Evolutionary conservation across 2,888 invertebrate genomes (phyloP), one percentile per base, ranked within the genome.

Genomic region (Dryomyza anilis): DNA sequence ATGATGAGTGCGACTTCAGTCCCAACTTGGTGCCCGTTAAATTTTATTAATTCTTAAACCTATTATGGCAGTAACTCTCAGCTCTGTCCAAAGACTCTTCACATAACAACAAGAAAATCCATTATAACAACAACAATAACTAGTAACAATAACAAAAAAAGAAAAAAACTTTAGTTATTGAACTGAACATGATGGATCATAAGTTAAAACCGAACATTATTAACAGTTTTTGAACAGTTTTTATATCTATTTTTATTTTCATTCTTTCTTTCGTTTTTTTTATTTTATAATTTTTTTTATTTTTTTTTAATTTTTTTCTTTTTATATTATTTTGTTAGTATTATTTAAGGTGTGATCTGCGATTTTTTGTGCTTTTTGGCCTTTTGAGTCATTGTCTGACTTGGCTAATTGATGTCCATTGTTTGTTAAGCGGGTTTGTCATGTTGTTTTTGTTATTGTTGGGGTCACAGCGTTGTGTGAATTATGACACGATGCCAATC

Each of bases 371-470:
- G 5, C 7, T 50, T 23, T 8, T 10, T 50, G n/a, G 23, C 50
- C 27, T 16, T 52, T 52, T 43, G 5, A 43, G 29, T 16, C 50
- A 52, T 52, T 52, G 50, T 52, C 27, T 52, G 50, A 52, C 29
- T 52, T 52, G 50, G 50, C 50, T 52, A 52, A 52, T 52, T 52
- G 50, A 52, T 52, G 50, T 25, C 50, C 27, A 52, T 52, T 52
- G 50, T 52, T 52, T 52, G 50, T 25, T 52, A 25, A 52, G 50
- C 50, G 50, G 14, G 29, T 29, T 52, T 27, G 29, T 16, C 29
- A 52, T 16, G n/a, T 43, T 43, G 16, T 16, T 43, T 43, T 43
- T 2, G 19, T n/a, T 19, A 3, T 43, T 43, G n/a, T n/a, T n/a
- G n/a, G n/a, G n/a, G n/a, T n/a, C n/a, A n/a, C n/a, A n/a, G n/a